Conservation (phyloP, 2,888 invertebrate species). For the Erynnis tages region DNA sequence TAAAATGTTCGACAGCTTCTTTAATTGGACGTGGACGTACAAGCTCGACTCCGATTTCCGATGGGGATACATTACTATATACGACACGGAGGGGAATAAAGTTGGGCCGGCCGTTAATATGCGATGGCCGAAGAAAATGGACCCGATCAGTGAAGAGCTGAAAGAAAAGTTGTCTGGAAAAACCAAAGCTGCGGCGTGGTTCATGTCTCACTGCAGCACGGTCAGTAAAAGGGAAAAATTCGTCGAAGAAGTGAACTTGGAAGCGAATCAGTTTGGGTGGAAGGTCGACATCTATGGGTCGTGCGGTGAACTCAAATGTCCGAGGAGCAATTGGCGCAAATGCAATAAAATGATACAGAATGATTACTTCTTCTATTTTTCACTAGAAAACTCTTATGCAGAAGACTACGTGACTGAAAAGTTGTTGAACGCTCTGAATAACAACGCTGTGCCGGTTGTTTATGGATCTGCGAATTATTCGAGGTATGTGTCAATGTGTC, state of each 20-base stretch:
- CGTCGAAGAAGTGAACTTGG: conserved; percentile 40
- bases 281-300: conserved; percentile 53
- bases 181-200: conserved; percentile 54
- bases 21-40: conserved; percentile 72
- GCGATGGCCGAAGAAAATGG: conserved; percentile 51
- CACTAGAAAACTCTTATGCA: conserved; percentile 61
- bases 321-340: conserved; percentile 43
- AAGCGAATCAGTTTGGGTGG: conserved; percentile 46
- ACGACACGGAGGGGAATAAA: conserved; percentile 43
- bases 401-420: conserved; percentile 71
- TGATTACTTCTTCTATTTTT: conserved; percentile 63
- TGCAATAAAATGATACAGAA: conserved; percentile 49
- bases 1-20: conserved; percentile 49
- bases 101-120: conserved; percentile 49
- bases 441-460: conserved; percentile 84
- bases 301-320: conserved; percentile 53
- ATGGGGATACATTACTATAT: conserved; percentile 56
- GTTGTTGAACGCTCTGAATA: conserved; percentile 67
- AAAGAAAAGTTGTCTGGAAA: conserved; percentile 42
- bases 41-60: conserved; percentile 55
- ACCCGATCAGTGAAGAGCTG: conserved; percentile 39
- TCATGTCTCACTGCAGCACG: conserved; percentile 56
- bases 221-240: conserved; percentile 50
- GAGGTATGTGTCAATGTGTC: too few species aligned
- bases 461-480: conserved; percentile 85